Conservation (phyloP, 2,797 vertebrate genomes). For the Cuniculus paca region DNA sequence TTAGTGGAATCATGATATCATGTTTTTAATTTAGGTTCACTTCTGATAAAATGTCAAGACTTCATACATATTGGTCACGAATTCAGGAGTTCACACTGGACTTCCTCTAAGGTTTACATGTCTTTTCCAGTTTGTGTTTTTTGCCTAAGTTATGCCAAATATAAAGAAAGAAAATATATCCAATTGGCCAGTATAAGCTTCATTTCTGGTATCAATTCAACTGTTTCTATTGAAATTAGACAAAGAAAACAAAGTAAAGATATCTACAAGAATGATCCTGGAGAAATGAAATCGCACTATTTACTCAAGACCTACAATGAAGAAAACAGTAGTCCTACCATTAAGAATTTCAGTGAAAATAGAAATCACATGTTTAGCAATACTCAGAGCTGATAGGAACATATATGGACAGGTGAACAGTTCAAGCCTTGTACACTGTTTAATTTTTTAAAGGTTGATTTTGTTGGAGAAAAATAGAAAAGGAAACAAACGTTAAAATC, state of each 20-base stretch:
- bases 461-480: not conserved
- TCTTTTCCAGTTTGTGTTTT: not conserved
- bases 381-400: not conserved
- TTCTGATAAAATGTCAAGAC: not conserved
- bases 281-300: not conserved
- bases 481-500: not conserved
- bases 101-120: not conserved
- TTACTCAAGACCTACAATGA: not conserved
- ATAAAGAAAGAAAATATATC: not conserved
- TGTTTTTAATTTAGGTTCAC: not conserved
- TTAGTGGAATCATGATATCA: not conserved
- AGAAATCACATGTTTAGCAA: not conserved
- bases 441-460: not conserved
- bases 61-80: not conserved
- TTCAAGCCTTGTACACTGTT: not conserved
- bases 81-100: not conserved
- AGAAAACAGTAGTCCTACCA: not conserved
- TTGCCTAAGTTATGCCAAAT: not conserved
- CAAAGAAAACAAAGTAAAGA: slow-evolving; percentile 55
- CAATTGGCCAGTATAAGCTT: not conserved
- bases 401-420: accelerated
- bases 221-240: not conserved
- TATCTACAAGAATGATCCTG: not conserved
- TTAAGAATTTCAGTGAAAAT: not conserved
- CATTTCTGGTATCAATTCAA: not conserved